These are phyloP conservation scores for Diabrotica undecimpunctata DNA, from an alignment of 1,140 invertebrate species.

Conservation along the genomic window DNA sequence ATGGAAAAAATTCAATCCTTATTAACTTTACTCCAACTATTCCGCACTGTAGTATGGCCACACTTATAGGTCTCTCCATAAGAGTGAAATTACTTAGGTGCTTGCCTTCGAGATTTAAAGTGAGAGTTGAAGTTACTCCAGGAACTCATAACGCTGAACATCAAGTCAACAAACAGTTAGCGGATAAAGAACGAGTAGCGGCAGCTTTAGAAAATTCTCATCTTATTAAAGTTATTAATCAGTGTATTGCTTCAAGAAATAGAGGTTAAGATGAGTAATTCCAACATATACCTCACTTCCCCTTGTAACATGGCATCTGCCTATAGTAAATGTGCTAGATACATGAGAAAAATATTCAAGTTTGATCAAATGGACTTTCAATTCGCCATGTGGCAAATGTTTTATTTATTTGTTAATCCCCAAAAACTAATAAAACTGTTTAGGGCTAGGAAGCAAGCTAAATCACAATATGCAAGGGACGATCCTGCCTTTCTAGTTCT, in stretches of 20 bases:
- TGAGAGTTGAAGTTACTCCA: constrained; percentile 84
- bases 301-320: constrained; percentile 21
- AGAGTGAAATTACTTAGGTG: constrained; percentile 84
- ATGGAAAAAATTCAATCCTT: constrained; percentile 66
- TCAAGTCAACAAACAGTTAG: constrained; percentile 95
- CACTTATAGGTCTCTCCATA: constrained; percentile 88
- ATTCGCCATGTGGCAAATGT: constrained; percentile 98
- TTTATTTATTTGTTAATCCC: constrained; percentile 91
- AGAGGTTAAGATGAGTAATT: constrained; percentile 25
- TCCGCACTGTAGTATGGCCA: constrained; percentile 99
- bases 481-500: constrained; percentile 98
- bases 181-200: constrained; percentile 96
- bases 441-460: constrained; percentile 97
- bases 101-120: constrained; percentile 83
- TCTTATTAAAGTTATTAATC: constrained; percentile 90
- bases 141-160: constrained; percentile 89
- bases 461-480: constrained; percentile 97
- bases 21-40: constrained; percentile 96
- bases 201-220: constrained; percentile 93
- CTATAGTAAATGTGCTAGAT: constrained; percentile 58
- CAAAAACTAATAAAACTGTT: constrained; percentile 99
- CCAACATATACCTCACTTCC: constrained; percentile 11
- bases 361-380: constrained; percentile 99
- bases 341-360: constrained; percentile 84
- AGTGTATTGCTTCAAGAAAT: constrained; percentile 63